phyloP scores from a whole-genome alignment of 2,888 invertebrate genomes.

The Pseudococcus viburni region DNA sequence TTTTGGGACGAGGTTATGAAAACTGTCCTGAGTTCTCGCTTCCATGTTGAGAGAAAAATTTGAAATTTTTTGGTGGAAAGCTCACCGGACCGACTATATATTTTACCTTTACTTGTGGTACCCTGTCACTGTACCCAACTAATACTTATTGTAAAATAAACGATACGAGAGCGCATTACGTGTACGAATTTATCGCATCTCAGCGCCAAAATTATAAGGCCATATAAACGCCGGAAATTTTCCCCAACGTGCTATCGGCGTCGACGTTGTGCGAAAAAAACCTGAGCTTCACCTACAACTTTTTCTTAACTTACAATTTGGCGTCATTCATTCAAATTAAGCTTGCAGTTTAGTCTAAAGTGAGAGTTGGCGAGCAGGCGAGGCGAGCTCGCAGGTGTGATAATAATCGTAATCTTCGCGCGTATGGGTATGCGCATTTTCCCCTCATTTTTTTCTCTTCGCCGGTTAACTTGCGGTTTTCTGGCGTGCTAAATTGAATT shows the following conservation, averaged over 20 bases:
- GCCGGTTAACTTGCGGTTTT: background rate
- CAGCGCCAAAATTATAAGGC: no score
- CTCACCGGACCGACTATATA: no score
- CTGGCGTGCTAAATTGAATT: background rate
- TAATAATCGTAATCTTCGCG: background rate
- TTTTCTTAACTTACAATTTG: background rate
- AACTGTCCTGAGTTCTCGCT: no score
- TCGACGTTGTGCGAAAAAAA: background rate
- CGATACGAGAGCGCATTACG: no score
- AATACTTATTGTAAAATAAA: no score
- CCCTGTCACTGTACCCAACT: no score
- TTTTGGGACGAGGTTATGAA: no score
- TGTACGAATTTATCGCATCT: no score
- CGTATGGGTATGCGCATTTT: background rate
- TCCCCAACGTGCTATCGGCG: background rate
- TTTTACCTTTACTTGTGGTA: no score
- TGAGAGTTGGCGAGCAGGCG: background rate
- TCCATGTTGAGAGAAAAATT: no score
- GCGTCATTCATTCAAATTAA: conserved; percentile 25
- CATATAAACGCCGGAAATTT: background rate
- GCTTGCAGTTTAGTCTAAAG: background rate
- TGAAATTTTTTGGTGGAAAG: no score
- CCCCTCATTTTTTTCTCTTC: background rate
- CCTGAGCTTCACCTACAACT: background rate
- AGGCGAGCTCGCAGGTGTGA: conserved; percentile 5